Conservation (phyloP, 2,113 vertebrate genomes). For the Xerus inauris region DNA sequence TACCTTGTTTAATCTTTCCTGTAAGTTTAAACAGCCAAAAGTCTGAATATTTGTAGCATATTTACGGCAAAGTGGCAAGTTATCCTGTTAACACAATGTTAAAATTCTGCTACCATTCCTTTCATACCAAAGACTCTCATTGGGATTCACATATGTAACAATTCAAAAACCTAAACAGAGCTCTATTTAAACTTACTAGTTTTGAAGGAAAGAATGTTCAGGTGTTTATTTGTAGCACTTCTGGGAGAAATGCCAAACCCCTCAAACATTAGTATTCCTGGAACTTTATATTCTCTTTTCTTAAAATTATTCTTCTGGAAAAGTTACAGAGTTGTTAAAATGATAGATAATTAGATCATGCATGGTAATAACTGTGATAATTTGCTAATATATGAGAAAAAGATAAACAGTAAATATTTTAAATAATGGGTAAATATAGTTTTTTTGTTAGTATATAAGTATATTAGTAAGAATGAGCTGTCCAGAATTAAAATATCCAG, state of each 20-base stretch:
- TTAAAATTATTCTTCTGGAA: constrained; percentile 36
- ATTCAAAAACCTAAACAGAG: constrained; percentile 55
- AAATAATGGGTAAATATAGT: neutral
- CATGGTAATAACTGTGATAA: neutral
- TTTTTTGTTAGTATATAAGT: neutral
- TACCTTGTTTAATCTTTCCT: neutral
- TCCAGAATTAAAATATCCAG: neutral
- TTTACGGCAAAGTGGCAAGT: constrained; percentile 40
- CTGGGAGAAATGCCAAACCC: constrained; percentile 49
- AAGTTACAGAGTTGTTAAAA: constrained; percentile 26
- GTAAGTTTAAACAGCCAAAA: neutral
- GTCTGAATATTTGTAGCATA: constrained; percentile 8
- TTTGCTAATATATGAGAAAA: neutral
- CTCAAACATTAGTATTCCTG: constrained; percentile 34
- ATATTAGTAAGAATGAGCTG: neutral
- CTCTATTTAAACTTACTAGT: constrained; percentile 55
- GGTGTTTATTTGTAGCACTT: neutral
- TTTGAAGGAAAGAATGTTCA: constrained; percentile 36
- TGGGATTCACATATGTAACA: constrained; percentile 69
- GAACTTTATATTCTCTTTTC: neutral
- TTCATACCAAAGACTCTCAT: constrained; percentile 53
- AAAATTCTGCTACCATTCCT: constrained; percentile 54
- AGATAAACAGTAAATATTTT: neutral
- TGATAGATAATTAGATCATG: neutral
- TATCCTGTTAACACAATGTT: constrained; percentile 32